Percentiles rank a stretch among this genome's conserved stretches.
Conservation (phyloP, 2,113 vertebrate genomes). For the Piliocolobus tephrosceles region DNA sequence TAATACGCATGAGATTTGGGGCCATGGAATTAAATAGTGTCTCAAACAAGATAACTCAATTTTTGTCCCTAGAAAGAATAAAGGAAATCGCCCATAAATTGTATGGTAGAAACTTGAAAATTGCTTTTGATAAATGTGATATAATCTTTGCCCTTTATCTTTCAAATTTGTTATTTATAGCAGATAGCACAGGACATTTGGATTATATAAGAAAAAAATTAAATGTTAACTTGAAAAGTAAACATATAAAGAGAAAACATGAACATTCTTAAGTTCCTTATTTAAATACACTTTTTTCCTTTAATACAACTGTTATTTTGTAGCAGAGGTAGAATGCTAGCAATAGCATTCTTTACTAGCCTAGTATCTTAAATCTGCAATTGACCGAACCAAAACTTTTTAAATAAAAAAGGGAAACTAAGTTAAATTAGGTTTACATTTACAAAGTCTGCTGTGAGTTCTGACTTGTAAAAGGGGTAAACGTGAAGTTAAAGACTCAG, state of each 20-base stretch:
- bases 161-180: slow-evolving; percentile 39
- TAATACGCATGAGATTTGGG: neutral
- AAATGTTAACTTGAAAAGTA: slow-evolving; percentile 21
- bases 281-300: slow-evolving; percentile 1
- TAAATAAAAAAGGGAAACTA: slow-evolving; percentile 14
- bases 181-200: neutral
- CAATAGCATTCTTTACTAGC: neutral
- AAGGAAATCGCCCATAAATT: neutral
- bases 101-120: neutral
- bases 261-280: neutral
- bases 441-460: neutral
- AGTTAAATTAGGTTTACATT: slow-evolving; percentile 10
- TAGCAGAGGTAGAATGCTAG: neutral
- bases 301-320: neutral
- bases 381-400: neutral
- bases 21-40: neutral
- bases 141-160: neutral
- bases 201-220: neutral
- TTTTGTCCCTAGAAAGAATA: neutral
- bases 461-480: slow-evolving; percentile 12
- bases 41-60: neutral
- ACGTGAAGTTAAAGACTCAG: neutral
- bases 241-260: slow-evolving; percentile 23
- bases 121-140: neutral
- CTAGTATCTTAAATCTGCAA: slow-evolving; percentile 12